Percentiles rank a stretch among this genome's conserved stretches.
Evolutionary conservation across 2,797 vertebrate species (phyloP).

Genomic region (Argyrosomus regius): DNA sequence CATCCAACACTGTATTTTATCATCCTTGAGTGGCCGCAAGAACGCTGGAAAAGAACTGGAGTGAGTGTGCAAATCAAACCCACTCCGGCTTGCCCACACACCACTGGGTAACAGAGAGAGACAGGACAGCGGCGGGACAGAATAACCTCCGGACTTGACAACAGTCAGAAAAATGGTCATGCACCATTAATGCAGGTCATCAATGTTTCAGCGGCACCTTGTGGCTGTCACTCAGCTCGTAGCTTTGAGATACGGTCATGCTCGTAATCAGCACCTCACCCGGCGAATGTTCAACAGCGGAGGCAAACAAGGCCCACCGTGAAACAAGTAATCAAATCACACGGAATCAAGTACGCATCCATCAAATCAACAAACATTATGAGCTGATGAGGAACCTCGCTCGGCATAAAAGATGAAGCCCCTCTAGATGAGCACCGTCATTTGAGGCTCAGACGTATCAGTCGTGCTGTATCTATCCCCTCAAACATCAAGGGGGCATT

Average conservation of each 20-base stretch:
- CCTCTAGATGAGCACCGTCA: conserved; percentile 37
- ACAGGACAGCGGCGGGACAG: conserved; percentile 35
- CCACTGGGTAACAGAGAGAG: conserved; percentile 51
- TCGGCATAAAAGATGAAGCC: conserved; percentile 32
- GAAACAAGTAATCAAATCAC: conserved; percentile 59
- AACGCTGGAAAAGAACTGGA: conserved; percentile 59
- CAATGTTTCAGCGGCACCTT: conserved; percentile 53
- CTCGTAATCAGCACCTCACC: conserved; percentile 44
- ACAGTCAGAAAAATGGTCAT: conserved; percentile 47
- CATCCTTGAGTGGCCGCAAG: conserved; percentile 73
- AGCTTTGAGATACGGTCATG: conserved; percentile 40
- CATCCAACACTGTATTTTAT: conserved; percentile 72
- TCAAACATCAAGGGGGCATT: conserved; percentile 68
- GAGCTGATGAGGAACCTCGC: conserved; percentile 54
- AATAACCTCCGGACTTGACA: conserved; percentile 48
- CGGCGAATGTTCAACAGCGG: conserved; percentile 17
- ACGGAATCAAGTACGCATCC: conserved; percentile 43
- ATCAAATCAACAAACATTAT: conserved; percentile 63
- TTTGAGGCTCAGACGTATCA: conserved; percentile 35
- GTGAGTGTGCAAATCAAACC: conserved; percentile 76
- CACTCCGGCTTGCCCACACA: conserved; percentile 38
- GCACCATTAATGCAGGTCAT: conserved; percentile 62
- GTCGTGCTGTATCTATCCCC: conserved; percentile 56
- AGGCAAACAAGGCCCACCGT: conserved; percentile 37
- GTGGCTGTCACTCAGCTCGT: conserved; percentile 59